phyloP scores from a whole-genome alignment of 2,888 invertebrate species.

The Apodemia zela region DNA sequence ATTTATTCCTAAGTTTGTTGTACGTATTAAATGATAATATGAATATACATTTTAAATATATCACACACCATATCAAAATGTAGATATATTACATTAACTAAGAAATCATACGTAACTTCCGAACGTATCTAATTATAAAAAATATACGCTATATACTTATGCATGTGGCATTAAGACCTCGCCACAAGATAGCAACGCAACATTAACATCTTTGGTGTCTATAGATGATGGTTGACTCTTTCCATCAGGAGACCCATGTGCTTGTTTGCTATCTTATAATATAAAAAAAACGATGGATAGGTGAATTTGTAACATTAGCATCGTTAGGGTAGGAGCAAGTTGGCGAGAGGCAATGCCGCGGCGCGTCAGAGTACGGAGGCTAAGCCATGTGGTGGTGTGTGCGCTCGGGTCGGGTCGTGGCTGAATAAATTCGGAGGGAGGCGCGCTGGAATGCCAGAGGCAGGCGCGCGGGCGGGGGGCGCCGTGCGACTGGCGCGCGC shows the following conservation, averaged over 20 bases:
- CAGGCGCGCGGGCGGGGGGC: conserved; percentile 63
- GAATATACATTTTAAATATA: too few species aligned
- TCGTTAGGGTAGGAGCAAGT: not conserved
- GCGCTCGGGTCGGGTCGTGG: conserved; percentile 50
- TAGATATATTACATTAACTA: too few species aligned
- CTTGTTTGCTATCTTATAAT: too few species aligned
- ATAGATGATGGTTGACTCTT: too few species aligned
- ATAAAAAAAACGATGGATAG: not conserved
- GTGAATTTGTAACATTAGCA: not conserved
- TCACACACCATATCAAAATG: too few species aligned
- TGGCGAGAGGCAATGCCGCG: not conserved
- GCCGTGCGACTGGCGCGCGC: conserved; percentile 78
- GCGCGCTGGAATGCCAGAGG: conserved; percentile 70
- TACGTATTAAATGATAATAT: too few species aligned
- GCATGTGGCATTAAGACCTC: too few species aligned
- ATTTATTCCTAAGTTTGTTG: too few species aligned
- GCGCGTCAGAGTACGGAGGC: not conserved
- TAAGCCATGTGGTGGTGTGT: conserved; percentile 4
- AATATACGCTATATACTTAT: not conserved
- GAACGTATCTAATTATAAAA: not conserved
- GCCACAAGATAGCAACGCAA: too few species aligned
- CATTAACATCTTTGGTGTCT: too few species aligned
- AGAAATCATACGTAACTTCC: too few species aligned
- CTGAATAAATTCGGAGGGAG: conserved; percentile 78
- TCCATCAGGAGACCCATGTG: too few species aligned